Evolutionary conservation across 2,888 invertebrate genomes (phyloP).

Genomic region (Orchestes rusci): DNA sequence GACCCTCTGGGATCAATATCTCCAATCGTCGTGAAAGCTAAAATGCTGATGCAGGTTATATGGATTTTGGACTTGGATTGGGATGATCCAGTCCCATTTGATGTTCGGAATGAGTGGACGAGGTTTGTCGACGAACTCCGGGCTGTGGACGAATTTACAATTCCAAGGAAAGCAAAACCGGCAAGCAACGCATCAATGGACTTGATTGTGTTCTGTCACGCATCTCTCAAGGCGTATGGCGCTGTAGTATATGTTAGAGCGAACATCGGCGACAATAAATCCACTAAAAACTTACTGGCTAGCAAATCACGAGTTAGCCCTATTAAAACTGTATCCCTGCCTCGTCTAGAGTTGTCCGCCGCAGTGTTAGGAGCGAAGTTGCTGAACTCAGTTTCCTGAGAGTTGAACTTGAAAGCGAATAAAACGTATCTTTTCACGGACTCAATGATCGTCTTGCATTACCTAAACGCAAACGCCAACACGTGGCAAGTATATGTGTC

Average conservation of each 20-base stretch:
- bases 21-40: background rate
- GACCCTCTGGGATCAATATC: background rate
- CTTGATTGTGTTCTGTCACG: background rate
- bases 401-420: no score
- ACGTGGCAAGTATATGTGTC: no score
- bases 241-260: background rate
- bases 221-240: background rate
- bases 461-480: no score
- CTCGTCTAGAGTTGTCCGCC: background rate
- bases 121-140: background rate
- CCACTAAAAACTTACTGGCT: background rate
- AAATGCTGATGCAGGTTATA: background rate
- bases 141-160: background rate
- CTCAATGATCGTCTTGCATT: no score
- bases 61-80: background rate
- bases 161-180: background rate
- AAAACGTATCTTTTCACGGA: no score
- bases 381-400: background rate
- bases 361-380: background rate
- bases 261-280: background rate
- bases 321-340: background rate
- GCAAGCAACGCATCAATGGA: background rate
- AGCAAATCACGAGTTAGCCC: slow-evolving; percentile 1
- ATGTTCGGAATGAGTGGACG: background rate
- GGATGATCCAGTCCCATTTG: background rate